These are phyloP conservation scores for Butorides virescens DNA, from an alignment of 2,113 vertebrate species.

Conservation along the genomic window DNA sequence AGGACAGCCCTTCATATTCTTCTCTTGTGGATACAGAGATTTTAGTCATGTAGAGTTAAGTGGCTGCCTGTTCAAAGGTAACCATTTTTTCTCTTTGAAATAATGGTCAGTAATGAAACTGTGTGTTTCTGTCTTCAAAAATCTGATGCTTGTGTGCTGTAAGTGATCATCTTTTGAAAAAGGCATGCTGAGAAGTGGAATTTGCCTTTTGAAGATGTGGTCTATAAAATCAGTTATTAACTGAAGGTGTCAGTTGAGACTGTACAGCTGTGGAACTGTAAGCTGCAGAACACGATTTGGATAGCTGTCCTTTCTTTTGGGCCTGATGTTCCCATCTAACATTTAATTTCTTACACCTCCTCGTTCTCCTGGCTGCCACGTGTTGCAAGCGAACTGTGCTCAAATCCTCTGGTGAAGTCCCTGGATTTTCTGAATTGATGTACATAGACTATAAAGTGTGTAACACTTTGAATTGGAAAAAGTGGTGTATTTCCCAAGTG, in stretches of 20 bases:
- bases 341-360: neutral
- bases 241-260: neutral
- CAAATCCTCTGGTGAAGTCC: neutral
- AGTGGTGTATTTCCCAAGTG: fast-evolving
- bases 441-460: neutral
- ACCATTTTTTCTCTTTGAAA: neutral
- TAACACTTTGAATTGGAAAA: neutral
- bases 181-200: neutral
- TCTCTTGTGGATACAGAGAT: neutral
- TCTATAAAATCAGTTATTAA: neutral
- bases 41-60: neutral
- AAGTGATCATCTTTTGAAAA: neutral
- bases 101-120: neutral
- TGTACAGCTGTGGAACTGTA: neutral
- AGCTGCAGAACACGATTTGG: neutral
- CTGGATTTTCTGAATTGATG: neutral
- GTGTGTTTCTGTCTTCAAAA: neutral
- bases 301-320: neutral
- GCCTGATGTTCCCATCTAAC: neutral
- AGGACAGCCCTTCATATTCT: neutral
- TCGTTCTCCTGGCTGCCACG: neutral
- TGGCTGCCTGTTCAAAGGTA: neutral
- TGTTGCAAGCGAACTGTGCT: neutral
- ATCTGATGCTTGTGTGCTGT: neutral
- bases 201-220: neutral